Percentiles rank a stretch among this genome's conserved stretches.
These are phyloP conservation scores for Drosophila yooni DNA, from an alignment of 2,888 invertebrate species.

Conservation along the genomic window DNA sequence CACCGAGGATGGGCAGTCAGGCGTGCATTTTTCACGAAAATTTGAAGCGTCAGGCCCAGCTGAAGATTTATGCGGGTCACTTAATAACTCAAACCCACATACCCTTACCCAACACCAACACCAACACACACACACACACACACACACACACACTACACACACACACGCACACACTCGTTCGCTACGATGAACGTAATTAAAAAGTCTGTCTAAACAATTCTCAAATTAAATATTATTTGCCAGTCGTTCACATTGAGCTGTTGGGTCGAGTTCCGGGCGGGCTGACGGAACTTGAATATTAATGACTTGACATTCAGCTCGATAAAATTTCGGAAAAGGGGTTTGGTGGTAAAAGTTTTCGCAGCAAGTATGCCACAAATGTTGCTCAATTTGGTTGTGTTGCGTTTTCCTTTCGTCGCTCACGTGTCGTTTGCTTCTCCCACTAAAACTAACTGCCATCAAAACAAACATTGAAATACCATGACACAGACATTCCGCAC, in stretches of 20 bases:
- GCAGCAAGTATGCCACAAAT: slow-evolving; percentile 64
- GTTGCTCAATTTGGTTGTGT: slow-evolving; percentile 74
- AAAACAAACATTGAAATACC: slow-evolving; percentile 34
- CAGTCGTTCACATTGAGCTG: slow-evolving; percentile 69
- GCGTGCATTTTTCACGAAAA: slow-evolving; percentile 60
- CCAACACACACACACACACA: slow-evolving; percentile 5
- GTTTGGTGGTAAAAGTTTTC: slow-evolving; percentile 49
- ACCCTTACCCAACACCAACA: slow-evolving; percentile 3
- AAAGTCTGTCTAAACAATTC: slow-evolving; percentile 79
- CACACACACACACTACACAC: slow-evolving; percentile 8
- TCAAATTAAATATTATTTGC: slow-evolving; percentile 78
- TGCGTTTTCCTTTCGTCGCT: slow-evolving; percentile 26
- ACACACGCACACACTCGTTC: slow-evolving; percentile 3
- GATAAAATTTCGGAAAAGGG: slow-evolving; percentile 45
- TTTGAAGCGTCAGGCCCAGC: slow-evolving; percentile 39
- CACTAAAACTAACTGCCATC: slow-evolving; percentile 48
- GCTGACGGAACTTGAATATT: slow-evolving; percentile 66
- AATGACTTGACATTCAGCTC: slow-evolving; percentile 70
- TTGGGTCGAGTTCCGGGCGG: slow-evolving; percentile 37
- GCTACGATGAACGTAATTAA: slow-evolving; percentile 65
- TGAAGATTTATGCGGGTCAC: slow-evolving; percentile 73
- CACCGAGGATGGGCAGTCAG: slow-evolving; percentile 29
- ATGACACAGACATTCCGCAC: neutral
- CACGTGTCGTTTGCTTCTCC: slow-evolving; percentile 40
- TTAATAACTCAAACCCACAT: slow-evolving; percentile 45